Percentiles rank a stretch among this genome's conserved stretches.
Evolutionary conservation across 30 jellyfish, hydroid and myxozoan genomes (phyloP).

Genomic region (Pseudorhiza aurosa): DNA sequence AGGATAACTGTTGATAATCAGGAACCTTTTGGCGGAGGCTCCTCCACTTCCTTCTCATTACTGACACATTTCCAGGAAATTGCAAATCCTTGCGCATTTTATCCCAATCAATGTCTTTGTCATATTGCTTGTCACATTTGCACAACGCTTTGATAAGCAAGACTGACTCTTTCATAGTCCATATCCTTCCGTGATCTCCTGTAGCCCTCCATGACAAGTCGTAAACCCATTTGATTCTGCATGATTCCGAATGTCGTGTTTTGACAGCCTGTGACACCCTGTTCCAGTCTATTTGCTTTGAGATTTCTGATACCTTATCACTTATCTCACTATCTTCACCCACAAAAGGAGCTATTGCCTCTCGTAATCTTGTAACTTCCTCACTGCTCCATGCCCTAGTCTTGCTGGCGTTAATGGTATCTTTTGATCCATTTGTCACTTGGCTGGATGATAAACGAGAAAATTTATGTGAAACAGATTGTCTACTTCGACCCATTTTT

Average conservation of each 20-base stretch:
- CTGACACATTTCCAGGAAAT: not conserved
- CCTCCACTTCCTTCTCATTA: conserved; percentile 27
- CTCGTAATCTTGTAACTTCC: not conserved
- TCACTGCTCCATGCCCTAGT: conserved; percentile 28
- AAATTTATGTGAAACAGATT: not conserved
- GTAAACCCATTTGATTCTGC: conserved; percentile 34
- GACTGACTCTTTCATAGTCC: conserved; percentile 19
- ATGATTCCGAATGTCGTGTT: conserved; percentile 44
- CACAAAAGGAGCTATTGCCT: not conserved
- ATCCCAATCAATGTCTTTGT: conserved; percentile 49
- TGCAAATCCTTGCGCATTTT: conserved; percentile 6
- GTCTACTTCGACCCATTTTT: conserved; percentile 37
- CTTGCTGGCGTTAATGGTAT: not conserved
- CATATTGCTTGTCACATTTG: conserved; percentile 27
- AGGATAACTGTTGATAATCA: not conserved
- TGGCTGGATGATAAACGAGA: not conserved
- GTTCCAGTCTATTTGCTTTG: conserved; percentile 17
- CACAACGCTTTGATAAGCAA: not conserved
- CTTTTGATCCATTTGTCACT: not conserved
- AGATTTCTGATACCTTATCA: not conserved
- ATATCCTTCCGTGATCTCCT: not conserved
- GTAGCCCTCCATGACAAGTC: conserved; percentile 20
- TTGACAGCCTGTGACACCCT: conserved; percentile 11
- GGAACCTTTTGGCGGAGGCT: not conserved
- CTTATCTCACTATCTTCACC: not conserved